A percentile compares a stretch with the other conserved stretches of the same genome.
Evolutionary conservation across 1,140 invertebrate genomes (phyloP).

Genomic region (Nomia melanderi): DNA sequence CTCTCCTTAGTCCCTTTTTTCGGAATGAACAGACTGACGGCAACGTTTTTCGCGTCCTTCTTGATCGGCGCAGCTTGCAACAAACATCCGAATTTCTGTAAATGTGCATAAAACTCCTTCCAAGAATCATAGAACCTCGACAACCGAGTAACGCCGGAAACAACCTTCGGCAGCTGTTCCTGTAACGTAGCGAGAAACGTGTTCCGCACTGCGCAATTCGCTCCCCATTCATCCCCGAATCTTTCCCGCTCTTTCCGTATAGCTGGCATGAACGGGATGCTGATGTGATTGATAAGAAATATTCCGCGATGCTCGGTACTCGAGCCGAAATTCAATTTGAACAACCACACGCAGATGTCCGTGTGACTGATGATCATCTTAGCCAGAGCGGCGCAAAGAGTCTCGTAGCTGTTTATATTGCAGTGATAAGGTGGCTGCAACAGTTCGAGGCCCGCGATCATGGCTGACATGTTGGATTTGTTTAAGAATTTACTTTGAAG

Average conservation of each 20-base stretch:
- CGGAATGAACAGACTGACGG: slow-evolving; percentile 39
- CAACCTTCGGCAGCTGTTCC: slow-evolving; percentile 39
- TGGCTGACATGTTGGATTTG: slow-evolving; percentile 9
- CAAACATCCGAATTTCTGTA: slow-evolving; percentile 53
- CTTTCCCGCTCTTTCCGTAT: slow-evolving; percentile 36
- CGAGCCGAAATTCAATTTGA: slow-evolving; percentile 52
- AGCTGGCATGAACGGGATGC: slow-evolving; percentile 58
- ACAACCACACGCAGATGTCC: slow-evolving; percentile 48
- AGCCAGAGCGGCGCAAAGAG: slow-evolving; percentile 43
- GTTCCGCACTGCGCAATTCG: background rate
- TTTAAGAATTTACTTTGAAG: slow-evolving; percentile 39
- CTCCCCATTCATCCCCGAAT: slow-evolving; percentile 42
- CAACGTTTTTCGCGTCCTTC: slow-evolving; percentile 19
- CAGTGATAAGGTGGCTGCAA: slow-evolving; percentile 26
- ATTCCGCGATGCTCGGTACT: slow-evolving; percentile 2
- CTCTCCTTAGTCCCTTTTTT: slow-evolving; percentile 1
- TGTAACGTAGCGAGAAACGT: slow-evolving; percentile 18
- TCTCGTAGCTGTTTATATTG: slow-evolving; percentile 42
- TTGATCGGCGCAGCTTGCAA: slow-evolving; percentile 50
- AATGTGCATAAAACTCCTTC: slow-evolving; percentile 44
- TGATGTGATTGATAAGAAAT: slow-evolving; percentile 62
- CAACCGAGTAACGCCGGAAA: slow-evolving; percentile 32
- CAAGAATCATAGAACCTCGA: slow-evolving; percentile 31
- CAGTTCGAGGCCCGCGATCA: slow-evolving; percentile 36
- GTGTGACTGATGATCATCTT: slow-evolving; percentile 48